Percentiles rank a stretch among this genome's conserved stretches.
Conservation (phyloP, 2,797 vertebrate species). For the Macroramphosus scolopax region DNA sequence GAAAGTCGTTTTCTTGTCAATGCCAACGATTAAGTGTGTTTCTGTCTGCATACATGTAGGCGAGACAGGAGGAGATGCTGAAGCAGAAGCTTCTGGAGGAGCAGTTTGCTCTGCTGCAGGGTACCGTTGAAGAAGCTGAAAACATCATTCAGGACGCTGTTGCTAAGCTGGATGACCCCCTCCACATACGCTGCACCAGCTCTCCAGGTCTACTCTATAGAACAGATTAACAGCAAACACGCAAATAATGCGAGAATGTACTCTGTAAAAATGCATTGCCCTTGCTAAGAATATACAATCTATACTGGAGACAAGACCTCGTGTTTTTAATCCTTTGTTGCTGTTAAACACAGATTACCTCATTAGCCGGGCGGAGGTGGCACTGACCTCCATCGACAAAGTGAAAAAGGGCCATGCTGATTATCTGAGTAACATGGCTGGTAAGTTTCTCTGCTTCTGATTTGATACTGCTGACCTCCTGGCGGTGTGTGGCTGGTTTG, state of each 20-base stretch:
- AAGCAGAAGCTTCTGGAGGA: conserved; percentile 89
- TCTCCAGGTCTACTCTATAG: conserved; percentile 84
- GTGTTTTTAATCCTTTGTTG: conserved; percentile 1
- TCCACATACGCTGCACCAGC: conserved; percentile 93
- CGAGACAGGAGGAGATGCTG: conserved; percentile 81
- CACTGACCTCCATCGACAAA: conserved; percentile 82
- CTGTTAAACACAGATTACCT: conserved; percentile 85
- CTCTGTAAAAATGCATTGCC: neutral
- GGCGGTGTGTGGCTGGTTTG: conserved; percentile 2
- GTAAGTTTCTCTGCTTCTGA: conserved; percentile 62
- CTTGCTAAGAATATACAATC: no score
- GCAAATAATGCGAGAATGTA: neutral
- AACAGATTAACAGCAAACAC: neutral
- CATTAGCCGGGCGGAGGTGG: conserved; percentile 85
- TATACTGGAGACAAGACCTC: no score
- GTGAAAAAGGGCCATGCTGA: conserved; percentile 85
- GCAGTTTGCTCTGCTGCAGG: conserved; percentile 86
- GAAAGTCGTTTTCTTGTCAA: no score
- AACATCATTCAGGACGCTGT: conserved; percentile 87
- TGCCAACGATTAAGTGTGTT: no score
- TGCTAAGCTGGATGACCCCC: conserved; percentile 88
- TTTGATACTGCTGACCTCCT: conserved; percentile 5
- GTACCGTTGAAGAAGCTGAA: conserved; percentile 84
- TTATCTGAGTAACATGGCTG: conserved; percentile 83
- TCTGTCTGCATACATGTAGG: conserved; percentile 56